Evolutionary conservation across 2,113 vertebrate species (phyloP), one percentile per base, ranked within the genome.

Genomic region (Rutilus rutilus): DNA sequence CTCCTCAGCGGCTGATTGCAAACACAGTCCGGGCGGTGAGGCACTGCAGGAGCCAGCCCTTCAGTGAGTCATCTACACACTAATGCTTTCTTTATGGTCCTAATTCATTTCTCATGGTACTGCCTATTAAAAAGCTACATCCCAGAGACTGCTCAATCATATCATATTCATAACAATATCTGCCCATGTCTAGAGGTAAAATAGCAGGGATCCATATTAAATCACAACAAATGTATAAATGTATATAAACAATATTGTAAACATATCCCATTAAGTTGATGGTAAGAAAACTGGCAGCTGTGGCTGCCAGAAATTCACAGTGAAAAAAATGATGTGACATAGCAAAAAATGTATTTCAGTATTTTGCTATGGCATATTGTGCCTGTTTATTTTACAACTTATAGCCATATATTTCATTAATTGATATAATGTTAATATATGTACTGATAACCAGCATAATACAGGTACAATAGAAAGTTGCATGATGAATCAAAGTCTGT

Each of bases 21-120:
- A 98, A 97, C 91, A 98, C 98, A 30, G 95, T 97, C 92, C 95
- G 97, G 85, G 97, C 96, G 77, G 96, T 98, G 93, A 96, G 96
- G 91, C 96, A 97, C 93, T 99, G 97, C 94, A 94, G 97, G 88
- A 98, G 97, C 91, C 96, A 98, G 2, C 93, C 96, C n/a, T 99
- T 99, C 94, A 99, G 98, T 99, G 94, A 98, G 98, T 95, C 86
- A 21, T 42, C 30, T 42, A 25, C 45, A n/a, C 64, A 82, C n/a
- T 25, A 30, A 33, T 67, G 14, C 60, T 25, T 14, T 65, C 42
- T 64, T 42, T 47, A 3, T 8, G 39, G 33, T 42, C 67, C 33
- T 21, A 71, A 45, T n/a, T 57, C 8, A 36, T 78, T 19, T 57
- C 19, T 36, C 19, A 14, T 36, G 6, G 39, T 11, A 36, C 67